These are phyloP conservation scores for Sycophila texana DNA, from an alignment of 2,888 invertebrate species.

Conservation along the genomic window DNA sequence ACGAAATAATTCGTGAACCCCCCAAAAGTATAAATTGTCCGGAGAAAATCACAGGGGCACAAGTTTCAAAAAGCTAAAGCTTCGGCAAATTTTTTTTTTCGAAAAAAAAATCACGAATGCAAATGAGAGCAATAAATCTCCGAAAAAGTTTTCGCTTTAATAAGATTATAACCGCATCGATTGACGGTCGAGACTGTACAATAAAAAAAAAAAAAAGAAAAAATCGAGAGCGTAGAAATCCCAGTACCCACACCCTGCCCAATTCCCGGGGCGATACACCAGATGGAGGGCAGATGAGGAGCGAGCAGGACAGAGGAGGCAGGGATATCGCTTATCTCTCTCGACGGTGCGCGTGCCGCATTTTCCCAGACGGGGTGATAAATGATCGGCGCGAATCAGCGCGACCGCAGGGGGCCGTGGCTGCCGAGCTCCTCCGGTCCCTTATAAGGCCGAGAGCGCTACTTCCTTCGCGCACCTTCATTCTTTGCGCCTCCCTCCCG, in stretches of 20 bases:
- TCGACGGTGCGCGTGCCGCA: constrained; percentile 3
- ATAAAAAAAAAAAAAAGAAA: neutral
- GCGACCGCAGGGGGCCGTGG: constrained; percentile 23
- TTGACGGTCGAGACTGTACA: neutral
- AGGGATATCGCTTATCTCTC: neutral
- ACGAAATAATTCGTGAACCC: neutral
- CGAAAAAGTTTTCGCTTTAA: constrained; percentile 32
- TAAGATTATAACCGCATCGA: constrained; percentile 43
- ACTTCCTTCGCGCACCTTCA: constrained; percentile 13
- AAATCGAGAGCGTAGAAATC: constrained; percentile 9
- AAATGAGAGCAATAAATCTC: constrained; percentile 42
- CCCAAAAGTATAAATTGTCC: too few relatives aligned
- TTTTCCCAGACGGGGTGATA: constrained; percentile 35
- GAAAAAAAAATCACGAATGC: constrained; percentile 22
- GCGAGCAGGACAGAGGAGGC: neutral
- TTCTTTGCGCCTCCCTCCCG: neutral
- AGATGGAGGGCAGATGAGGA: neutral
- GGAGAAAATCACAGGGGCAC: neutral
- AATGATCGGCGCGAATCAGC: constrained; percentile 50
- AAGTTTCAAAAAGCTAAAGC: constrained; percentile 8
- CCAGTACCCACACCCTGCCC: constrained; percentile 21
- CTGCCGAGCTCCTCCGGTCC: neutral
- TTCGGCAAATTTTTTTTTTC: neutral
- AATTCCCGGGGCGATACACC: constrained; percentile 35
- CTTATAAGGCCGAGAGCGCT: constrained; percentile 12